These are phyloP conservation scores for Thereva nobilitata DNA, from an alignment of 2,888 invertebrate species.

Conservation along the genomic window DNA sequence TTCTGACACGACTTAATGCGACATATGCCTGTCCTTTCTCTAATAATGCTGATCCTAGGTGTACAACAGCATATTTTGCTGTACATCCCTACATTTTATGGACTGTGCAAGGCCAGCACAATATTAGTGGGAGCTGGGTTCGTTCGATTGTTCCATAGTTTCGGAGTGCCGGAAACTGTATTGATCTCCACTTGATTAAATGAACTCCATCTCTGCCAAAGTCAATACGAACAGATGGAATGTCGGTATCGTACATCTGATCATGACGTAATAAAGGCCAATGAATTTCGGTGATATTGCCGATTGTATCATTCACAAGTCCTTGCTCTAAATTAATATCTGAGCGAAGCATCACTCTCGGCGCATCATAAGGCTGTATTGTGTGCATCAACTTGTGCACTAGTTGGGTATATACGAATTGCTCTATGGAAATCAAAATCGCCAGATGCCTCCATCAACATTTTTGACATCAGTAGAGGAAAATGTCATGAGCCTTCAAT, in stretches of 20 bases:
- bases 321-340: slow-evolving; percentile 3
- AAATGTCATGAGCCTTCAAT: too few relatives aligned
- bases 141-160: slow-evolving; percentile 45
- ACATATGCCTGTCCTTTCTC: slow-evolving; percentile 47
- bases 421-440: too few relatives aligned
- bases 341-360: slow-evolving; percentile 9
- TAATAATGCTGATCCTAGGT: slow-evolving; percentile 44
- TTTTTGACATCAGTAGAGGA: too few relatives aligned
- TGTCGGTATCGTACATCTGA: too few relatives aligned
- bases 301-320: background rate
- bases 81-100: slow-evolving; percentile 43
- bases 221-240: too few relatives aligned
- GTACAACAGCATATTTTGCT: slow-evolving; percentile 43
- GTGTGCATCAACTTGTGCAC: too few relatives aligned
- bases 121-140: slow-evolving; percentile 42
- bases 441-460: too few relatives aligned
- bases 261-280: background rate
- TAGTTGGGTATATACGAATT: too few relatives aligned
- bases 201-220: slow-evolving; percentile 36
- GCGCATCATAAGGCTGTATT: too few relatives aligned
- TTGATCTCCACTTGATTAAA: slow-evolving; percentile 39
- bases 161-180: slow-evolving; percentile 36
- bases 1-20: slow-evolving; percentile 46
- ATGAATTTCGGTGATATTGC: slow-evolving; percentile 7
- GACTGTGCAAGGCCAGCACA: slow-evolving; percentile 38